Evolutionary conservation across 92 coral and sea anemone species (phyloP), one percentile per base, ranked within the genome.

Genomic region (Zoanthus sociatus): DNA sequence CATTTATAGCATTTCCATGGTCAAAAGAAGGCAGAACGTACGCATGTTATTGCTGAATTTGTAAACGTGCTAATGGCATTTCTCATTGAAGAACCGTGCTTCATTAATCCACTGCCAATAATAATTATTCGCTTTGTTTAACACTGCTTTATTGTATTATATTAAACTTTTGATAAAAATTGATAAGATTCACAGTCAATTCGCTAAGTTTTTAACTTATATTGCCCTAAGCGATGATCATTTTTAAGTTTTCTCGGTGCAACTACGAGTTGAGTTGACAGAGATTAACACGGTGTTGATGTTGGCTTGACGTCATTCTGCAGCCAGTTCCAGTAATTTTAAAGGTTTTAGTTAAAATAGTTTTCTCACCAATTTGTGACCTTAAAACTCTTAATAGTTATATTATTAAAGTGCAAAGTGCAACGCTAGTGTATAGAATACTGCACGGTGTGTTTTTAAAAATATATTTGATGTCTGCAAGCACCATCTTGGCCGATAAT

Each of bases 41-140:
- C 73, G 21, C 56, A 32, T 66, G 47, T 60, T 53, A 46, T 81
- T 64, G 85, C 73, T 47, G 53, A 54, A 37, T 81, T 60, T 70
- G 1, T n/a, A 66, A 30, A 68, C 76, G 85, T 81, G 85, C 64
- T 81, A 81, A 81, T 81, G 85, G 67, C 46, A 30, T 75, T 77
- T 77, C 79, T 54, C 14, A 30, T 48, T 1, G 45, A 14, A 50
- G 85, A 46, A 37, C 85, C 46, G 67, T 74, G 21, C 85, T 81
- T 66, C 70, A 81, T 47, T 81, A 81, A 50, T 77, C 63, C 73
- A 31, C 46, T 53, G 16, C 85, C 37, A 42, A 51, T 46, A 67
- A 81, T 71, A 46, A 81, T 81, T 67, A 81, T 70, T 81, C 42
- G 67, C 67, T 81, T 81, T 81, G 85, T 81, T 81, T 9, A 8